Percentiles rank a stretch among this genome's conserved stretches.
These are phyloP conservation scores for Diachrysia chrysitis DNA, from an alignment of 2,888 invertebrate species.

Conservation along the genomic window DNA sequence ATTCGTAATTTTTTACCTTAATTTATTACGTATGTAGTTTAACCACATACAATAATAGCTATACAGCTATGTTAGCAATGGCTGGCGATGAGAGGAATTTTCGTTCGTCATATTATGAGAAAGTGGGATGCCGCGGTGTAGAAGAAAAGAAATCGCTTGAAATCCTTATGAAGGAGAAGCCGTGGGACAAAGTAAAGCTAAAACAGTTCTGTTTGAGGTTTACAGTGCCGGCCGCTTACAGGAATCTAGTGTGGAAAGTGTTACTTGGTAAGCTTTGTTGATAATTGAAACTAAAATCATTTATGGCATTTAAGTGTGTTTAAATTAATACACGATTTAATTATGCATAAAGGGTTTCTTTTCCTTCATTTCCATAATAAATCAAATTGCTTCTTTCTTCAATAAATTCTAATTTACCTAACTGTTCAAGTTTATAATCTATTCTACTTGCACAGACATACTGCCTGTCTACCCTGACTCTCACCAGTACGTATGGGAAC, in stretches of 20 bases:
- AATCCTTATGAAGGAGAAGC: constrained; percentile 95
- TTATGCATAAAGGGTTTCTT: too few species aligned
- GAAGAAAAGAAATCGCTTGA: constrained; percentile 97
- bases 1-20: neutral
- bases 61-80: constrained; percentile 58
- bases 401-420: too few species aligned
- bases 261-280: constrained; percentile 90
- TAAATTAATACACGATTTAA: too few species aligned
- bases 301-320: too few species aligned
- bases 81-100: constrained; percentile 93
- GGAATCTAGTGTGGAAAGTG: constrained; percentile 95
- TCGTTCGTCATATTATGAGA: constrained; percentile 95
- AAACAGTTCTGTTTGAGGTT: constrained; percentile 96
- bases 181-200: constrained; percentile 93
- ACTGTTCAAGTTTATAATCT: neutral
- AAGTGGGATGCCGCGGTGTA: constrained; percentile 96
- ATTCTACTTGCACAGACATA: constrained; percentile 89
- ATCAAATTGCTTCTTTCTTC: too few species aligned
- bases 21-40: constrained; percentile 14
- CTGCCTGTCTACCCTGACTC: constrained; percentile 93
- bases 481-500: constrained; percentile 93
- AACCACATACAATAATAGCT: neutral
- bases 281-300: neutral
- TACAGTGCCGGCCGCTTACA: constrained; percentile 94
- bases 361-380: too few species aligned